Evolutionary conservation across 2,113 vertebrate species (phyloP).

Genomic region (Seriola aureovittata): DNA sequence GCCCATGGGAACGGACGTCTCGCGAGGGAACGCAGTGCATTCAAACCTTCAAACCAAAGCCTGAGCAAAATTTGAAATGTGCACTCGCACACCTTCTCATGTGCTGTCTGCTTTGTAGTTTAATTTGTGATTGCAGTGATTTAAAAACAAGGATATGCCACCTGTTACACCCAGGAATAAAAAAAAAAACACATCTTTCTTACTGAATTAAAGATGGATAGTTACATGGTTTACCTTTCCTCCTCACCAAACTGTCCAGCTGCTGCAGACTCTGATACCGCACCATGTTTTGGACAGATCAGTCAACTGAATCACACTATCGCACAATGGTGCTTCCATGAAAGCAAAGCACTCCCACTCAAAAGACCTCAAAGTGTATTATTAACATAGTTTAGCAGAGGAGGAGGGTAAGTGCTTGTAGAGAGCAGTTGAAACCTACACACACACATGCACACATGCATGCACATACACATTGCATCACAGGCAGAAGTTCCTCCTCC

Average conservation of each 20-base stretch:
- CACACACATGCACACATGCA: constrained; percentile 1
- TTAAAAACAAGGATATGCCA: constrained; percentile 13
- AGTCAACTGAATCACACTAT: constrained; percentile 63
- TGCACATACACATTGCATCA: constrained; percentile 62
- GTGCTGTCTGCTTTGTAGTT: background rate
- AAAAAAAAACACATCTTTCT: constrained; percentile 34
- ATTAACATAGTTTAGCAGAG: constrained; percentile 78
- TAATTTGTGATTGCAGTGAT: constrained; percentile 16
- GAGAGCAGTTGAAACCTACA: constrained; percentile 48
- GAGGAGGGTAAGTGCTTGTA: constrained; percentile 60
- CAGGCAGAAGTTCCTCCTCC: constrained; percentile 42
- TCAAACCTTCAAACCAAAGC: constrained; percentile 25
- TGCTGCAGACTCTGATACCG: constrained; percentile 41
- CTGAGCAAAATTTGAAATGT: constrained; percentile 23
- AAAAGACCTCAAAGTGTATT: constrained; percentile 64
- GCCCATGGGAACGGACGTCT: constrained; percentile 24
- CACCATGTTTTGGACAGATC: constrained; percentile 58
- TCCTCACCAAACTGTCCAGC: constrained; percentile 35
- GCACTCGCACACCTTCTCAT: background rate
- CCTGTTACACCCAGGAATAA: constrained; percentile 8
- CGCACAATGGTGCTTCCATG: constrained; percentile 67
- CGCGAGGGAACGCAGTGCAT: background rate
- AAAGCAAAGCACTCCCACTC: constrained; percentile 70
- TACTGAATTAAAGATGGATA: constrained; percentile 25
- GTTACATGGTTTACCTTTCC: constrained; percentile 19